Base-by-base conservation (phyloP, 2,888 invertebrate species). In the Cerastis leucographa region DNA sequence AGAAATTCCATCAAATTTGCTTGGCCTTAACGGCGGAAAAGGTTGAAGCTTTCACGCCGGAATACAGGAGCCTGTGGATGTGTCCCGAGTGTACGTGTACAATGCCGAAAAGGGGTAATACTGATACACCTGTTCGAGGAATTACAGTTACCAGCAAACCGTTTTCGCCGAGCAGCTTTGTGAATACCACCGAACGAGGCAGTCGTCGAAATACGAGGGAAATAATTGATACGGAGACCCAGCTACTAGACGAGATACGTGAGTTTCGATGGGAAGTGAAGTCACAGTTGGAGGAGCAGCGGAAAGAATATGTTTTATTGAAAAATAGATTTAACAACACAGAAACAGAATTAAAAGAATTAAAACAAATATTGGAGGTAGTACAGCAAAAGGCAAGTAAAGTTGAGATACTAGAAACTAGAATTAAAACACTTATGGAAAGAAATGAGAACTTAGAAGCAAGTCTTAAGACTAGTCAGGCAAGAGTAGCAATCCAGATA, bases 331-430 rank as follows among this genome's bases (percentile, higher is more conserved):
- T 83, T 70, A 22, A 64, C 7, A 72, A 72, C 5, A 78, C 73
- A 0, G 84, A 82, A 76, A 76, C 56, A 46, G 65, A 83, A 19
- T 25, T 85, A 59, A 46, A 74, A 62, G 73, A 81, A 65, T 19
- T 87, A 61, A 62, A 44, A 73, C 46, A 67, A 51, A 64, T 74
- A 17, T 40, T 87, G 81, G 46, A 46, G 85, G 85, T 86, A 85
- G 70, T 81, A n/a, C 61, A 75, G 72, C 70, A 87, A 74, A 85
- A 85, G 40, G 80, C 77, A 25, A 75, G 29, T 40, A 83, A 81
- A 74, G 76, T 84, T 11, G 80, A 87, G 11, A n/a, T 29, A 35
- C 64, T 87, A 22, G 78, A 87, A 69, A 22, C 59, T 0, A 64
- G 64, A 75, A 71, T 82, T 42, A 82, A 64, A 75, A 17, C 4